Base-by-base conservation (phyloP, 2,797 vertebrate species). In the Adrianichthys oophorus region DNA sequence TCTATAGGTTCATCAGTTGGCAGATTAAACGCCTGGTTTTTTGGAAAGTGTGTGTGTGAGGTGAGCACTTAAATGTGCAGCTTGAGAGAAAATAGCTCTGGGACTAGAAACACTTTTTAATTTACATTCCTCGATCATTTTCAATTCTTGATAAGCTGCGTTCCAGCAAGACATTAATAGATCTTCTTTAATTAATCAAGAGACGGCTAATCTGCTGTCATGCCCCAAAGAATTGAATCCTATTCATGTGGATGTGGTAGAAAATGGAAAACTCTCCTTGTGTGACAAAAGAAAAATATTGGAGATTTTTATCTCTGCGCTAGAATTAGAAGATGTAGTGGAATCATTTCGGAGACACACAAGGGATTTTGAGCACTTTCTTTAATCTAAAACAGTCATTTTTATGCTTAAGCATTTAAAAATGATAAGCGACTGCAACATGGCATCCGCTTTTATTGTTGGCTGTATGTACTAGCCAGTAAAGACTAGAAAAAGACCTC, bases 11-110 rank as follows among this genome's bases (percentile, higher is more conserved):
- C 18, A 15, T 68, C 65, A 72, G 68, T 18, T n/a, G 45, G 43
- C 46, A 80, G 72, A 81, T 82, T 67, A 67, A 24, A 59, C 47
- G 52, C 46, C 48, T 62, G 55, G 60, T 72, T 68, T 81, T 71
- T 77, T 15, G 29, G 52, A 68, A 60, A 52, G 26, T 62, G 26
- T 45, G 49, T 58, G 53, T 58, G 15, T 55, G 19, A 21, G 19
- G 52, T 53, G 58, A 48, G 40, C 56, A 32, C 40, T 65, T 41
- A 52, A 41, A 41, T 70, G 68, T 45, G 23, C 58, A 40, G 24
- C 59, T 16, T 24, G 18, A 63, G 37, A 48, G 74, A 80, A 72
- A 32, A 63, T 24, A 18, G 41, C 72, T 59, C 49, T 48, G 73
- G 67, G 77, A 72, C 55, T 42, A 48, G 66, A 70, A 52, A 21